Conservation (phyloP, 2,113 vertebrate species). For the Triplophysa rosa region DNA sequence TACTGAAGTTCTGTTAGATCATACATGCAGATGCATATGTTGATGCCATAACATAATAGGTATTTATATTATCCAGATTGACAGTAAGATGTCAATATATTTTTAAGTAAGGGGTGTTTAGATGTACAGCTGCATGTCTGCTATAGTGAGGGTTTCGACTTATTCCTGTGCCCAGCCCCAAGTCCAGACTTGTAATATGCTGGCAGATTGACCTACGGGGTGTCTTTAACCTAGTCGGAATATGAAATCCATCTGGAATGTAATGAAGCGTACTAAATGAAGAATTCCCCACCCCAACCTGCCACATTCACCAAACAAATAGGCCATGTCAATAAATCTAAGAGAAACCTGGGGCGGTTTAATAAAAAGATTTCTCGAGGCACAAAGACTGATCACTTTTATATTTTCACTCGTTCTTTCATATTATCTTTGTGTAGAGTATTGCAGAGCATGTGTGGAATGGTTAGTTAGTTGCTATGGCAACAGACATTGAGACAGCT, state of each 20-base stretch:
- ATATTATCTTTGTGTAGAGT: constrained; percentile 28
- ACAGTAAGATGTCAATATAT: background rate
- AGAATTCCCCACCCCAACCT: constrained; percentile 4
- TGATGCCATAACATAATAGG: too few species aligned
- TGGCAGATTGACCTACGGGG: constrained; percentile 17
- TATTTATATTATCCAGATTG: too few species aligned
- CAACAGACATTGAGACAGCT: constrained; percentile 42
- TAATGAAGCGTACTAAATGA: constrained; percentile 37
- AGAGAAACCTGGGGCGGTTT: constrained; percentile 1
- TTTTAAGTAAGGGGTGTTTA: background rate
- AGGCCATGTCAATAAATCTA: constrained; percentile 24
- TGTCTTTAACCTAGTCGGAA: constrained; percentile 29
- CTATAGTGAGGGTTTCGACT: background rate
- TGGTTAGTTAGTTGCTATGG: constrained; percentile 48
- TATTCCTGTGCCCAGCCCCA: background rate
- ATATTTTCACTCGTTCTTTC: background rate
- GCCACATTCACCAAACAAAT: constrained; percentile 30
- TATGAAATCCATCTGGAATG: constrained; percentile 41
- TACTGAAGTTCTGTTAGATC: too few species aligned
- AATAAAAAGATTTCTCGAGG: background rate
- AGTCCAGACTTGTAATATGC: constrained; percentile 18
- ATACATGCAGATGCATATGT: background rate
- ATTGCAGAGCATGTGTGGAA: constrained; percentile 20
- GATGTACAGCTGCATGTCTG: background rate
- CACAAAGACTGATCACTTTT: background rate